Evolutionary conservation across 2,797 vertebrate genomes (phyloP).

Genomic region (Sciurus vulgaris): DNA sequence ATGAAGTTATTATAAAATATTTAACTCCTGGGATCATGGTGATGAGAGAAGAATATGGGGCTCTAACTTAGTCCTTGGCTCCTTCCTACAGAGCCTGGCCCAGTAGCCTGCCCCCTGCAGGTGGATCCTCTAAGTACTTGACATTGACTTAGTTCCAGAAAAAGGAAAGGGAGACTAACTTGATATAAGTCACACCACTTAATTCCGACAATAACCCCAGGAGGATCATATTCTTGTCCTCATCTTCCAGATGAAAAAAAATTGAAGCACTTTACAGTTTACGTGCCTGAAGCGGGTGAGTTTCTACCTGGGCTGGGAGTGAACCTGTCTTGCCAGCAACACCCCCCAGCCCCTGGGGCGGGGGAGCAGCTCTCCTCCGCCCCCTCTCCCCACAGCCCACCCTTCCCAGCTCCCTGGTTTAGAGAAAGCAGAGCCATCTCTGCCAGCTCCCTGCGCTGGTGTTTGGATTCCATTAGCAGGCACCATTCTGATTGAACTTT

Average conservation of each 20-base stretch:
- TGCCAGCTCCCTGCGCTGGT: slow-evolving; percentile 9
- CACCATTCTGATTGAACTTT: slow-evolving; percentile 68
- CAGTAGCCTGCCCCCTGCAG: background rate
- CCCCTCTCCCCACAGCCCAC: background rate
- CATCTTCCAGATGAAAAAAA: background rate
- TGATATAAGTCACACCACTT: background rate
- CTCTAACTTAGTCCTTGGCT: background rate
- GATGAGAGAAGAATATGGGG: background rate
- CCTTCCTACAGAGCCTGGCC: background rate
- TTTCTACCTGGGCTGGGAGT: background rate
- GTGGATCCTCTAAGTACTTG: background rate
- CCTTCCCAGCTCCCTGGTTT: background rate
- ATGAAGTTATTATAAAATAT: background rate
- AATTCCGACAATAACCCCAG: background rate
- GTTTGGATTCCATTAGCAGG: slow-evolving; percentile 67
- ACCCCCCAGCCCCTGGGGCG: background rate
- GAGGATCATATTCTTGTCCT: background rate
- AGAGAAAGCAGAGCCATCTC: background rate
- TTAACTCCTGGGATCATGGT: background rate
- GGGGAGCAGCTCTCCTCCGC: background rate
- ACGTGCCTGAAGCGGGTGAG: background rate
- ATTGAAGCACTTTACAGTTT: background rate
- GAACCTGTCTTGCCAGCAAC: background rate
- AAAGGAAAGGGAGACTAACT: background rate
- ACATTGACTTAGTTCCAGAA: background rate